Conservation (phyloP, 1,140 invertebrate genomes). For the Caenorhabditis remanei region DNA sequence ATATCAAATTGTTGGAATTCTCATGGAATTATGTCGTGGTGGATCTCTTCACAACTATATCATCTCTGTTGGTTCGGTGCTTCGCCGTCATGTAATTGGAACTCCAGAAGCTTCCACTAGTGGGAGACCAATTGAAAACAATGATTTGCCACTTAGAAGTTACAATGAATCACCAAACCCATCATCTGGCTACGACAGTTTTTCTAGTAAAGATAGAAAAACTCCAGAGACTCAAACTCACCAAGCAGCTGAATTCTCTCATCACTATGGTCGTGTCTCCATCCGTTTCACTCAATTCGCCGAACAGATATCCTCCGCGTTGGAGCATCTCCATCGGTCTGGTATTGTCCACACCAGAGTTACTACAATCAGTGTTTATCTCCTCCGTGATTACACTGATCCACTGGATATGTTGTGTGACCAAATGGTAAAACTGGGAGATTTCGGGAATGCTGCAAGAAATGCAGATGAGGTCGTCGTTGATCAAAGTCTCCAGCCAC, state of each 20-base stretch:
- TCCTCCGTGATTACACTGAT: conserved; percentile 37
- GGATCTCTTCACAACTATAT: conserved; percentile 35
- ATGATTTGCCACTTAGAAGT: conserved; percentile 14
- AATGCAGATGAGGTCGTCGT: conserved; percentile 1
- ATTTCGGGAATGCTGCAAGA: conserved; percentile 15
- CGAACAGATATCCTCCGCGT: conserved; percentile 19
- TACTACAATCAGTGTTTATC: conserved; percentile 16
- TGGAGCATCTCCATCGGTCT: conserved; percentile 5
- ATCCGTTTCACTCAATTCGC: conserved; percentile 31
- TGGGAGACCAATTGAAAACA: neutral
- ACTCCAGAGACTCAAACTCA: conserved; percentile 6
- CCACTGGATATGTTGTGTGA: conserved; percentile 32
- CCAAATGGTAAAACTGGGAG: conserved; percentile 19
- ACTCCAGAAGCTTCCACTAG: neutral
- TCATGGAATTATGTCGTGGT: conserved; percentile 28
- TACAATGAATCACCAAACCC: conserved; percentile 27
- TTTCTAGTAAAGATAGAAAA: conserved; percentile 36
- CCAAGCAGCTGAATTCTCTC: neutral
- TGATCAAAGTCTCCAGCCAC: conserved; percentile 20
- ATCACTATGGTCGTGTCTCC: conserved; percentile 16
- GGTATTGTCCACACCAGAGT: conserved; percentile 40
- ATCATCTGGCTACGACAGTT: conserved; percentile 34
- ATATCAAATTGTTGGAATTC: conserved; percentile 21
- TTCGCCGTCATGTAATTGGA: conserved; percentile 21
- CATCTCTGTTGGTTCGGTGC: conserved; percentile 22